Evolutionary conservation across 2,797 vertebrate species (phyloP), one percentile per base, ranked within the genome.

Genomic region (Morelia viridis): DNA sequence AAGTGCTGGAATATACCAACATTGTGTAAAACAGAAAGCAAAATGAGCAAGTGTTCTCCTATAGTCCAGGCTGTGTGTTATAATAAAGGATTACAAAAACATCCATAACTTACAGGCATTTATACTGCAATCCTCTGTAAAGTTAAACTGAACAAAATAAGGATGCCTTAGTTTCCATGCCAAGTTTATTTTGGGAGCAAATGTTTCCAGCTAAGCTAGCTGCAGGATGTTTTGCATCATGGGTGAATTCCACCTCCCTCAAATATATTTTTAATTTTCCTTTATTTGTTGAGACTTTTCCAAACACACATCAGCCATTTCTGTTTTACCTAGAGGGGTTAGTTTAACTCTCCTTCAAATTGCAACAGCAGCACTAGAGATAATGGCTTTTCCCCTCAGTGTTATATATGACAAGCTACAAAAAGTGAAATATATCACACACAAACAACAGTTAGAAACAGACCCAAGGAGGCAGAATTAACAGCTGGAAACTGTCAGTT

Each of bases 101-200:
- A 92, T 92, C 50, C 87, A 85, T 85, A 92, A 85, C 46, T 41
- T 41, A 90, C 24, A 87, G 83, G 53, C 83, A 92, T 92, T 92
- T 90, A 62, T 87, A 62, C n/a, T 13, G 92, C 92, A 90, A 87
- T 87, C 57, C 64, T 83, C 58, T 53, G 58, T 92, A 87, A 90
- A 90, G 76, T 92, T 92, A 90, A 90, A 90, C 68, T n/a, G 68
- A 90, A 68, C 89, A 89, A 92, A 90, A 92, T 90, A 92, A 90
- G 85, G 65, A 80, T 58, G 85, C 71, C 85, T 90, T 90, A 65
- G 22, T 71, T 56, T 83, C 50, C 17, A 50, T 80, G 92, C 89
- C 92, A 92, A 90, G 92, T 92, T 90, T 90, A 92, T 90, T 92
- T 90, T 88, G 68, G 85, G 92, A 90, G 65, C 58, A 90, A 90